Base-by-base conservation (phyloP, 2,113 vertebrate genomes). In the Esox niger region DNA sequence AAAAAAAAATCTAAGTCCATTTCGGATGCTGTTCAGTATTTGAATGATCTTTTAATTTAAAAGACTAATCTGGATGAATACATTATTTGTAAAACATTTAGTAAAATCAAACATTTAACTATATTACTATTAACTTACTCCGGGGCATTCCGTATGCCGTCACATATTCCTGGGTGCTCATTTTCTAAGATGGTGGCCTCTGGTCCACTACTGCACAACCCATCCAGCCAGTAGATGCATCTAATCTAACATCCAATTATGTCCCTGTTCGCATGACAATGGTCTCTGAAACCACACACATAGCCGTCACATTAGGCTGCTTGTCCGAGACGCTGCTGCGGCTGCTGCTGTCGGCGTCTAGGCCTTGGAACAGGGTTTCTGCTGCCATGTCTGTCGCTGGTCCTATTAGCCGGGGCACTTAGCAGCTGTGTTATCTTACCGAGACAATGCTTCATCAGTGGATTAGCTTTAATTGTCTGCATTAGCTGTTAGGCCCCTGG, bases 361-460 rank as follows among this genome's bases (percentile, higher is more conserved):
- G 8, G 21, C 15, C n/a, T 23, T 8, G 3, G 30, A 35, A 10
- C n/a, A 23, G 21, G 17, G 1, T 61, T 31, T 61, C 11, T 58
- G 21, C 6, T 65, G 8, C n/a, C 47, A 17, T 52, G n/a, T 75
- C 54, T 65, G 62, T 80, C 87, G 79, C 82, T 76, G 77, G 78
- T 46, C 63, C 92, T 88, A 91, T 93, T 92, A 93, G 88, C 86
- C 84, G 90, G 71, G 11, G 80, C 26, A 66, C 81, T 89, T 89
- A 90, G 88, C 77, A 73, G 68, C 60, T 67, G 60, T 11, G 63
- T 74, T 83, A 89, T 88, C 92, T 89, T n/a, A 64, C 69, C 86
- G 77, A 91, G 91, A 95, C 94, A 94, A 94, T 94, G 85, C 89
- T 91, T 92, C 78, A 88, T 93, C 91, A 91, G 88, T 88, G 92